A percentile compares a stretch with the other conserved stretches of the same genome.
Conservation (phyloP, 2,888 invertebrate species). For the Eristalis arbustorum region DNA sequence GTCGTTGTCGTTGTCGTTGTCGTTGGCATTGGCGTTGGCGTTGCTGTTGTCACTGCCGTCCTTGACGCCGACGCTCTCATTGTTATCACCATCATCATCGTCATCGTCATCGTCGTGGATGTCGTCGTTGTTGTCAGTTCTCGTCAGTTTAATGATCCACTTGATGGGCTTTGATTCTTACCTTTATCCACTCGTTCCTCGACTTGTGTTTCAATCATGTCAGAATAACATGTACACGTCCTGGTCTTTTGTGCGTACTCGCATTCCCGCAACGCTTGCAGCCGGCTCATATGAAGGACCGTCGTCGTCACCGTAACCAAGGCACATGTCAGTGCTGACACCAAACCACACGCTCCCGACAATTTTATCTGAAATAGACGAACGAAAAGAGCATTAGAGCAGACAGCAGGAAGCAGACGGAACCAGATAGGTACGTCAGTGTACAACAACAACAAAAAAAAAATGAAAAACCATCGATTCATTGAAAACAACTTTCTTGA, state of each 20-base stretch:
- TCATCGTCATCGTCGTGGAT: slow-evolving; percentile 11
- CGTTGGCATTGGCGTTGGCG: background rate
- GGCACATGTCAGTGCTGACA: slow-evolving; percentile 92
- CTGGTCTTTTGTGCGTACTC: slow-evolving; percentile 90
- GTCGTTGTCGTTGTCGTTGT: background rate
- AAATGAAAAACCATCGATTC: slow-evolving; percentile 57
- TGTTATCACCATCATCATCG: background rate
- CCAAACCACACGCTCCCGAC: slow-evolving; percentile 92
- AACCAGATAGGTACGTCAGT: background rate
- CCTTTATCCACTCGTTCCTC: slow-evolving; percentile 79
- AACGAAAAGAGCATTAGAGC: background rate
- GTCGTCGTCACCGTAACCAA: slow-evolving; percentile 92
- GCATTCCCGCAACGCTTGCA: slow-evolving; percentile 92
- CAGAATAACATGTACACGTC: slow-evolving; percentile 89
- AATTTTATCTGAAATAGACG: slow-evolving; percentile 88
- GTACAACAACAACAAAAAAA: slow-evolving; percentile 13
- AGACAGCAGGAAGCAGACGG: background rate
- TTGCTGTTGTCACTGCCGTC: slow-evolving; percentile 10
- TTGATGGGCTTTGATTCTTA: slow-evolving; percentile 70
- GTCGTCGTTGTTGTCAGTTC: slow-evolving; percentile 1
- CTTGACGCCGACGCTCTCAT: slow-evolving; percentile 2
- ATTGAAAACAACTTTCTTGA: slow-evolving; percentile 34
- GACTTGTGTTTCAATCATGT: slow-evolving; percentile 85
- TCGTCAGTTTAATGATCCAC: slow-evolving; percentile 57
- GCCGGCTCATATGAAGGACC: slow-evolving; percentile 93